Percentiles rank a stretch among this genome's conserved stretches.
Conservation (phyloP, 2,888 invertebrate genomes). For the Diadegma fenestrale region DNA sequence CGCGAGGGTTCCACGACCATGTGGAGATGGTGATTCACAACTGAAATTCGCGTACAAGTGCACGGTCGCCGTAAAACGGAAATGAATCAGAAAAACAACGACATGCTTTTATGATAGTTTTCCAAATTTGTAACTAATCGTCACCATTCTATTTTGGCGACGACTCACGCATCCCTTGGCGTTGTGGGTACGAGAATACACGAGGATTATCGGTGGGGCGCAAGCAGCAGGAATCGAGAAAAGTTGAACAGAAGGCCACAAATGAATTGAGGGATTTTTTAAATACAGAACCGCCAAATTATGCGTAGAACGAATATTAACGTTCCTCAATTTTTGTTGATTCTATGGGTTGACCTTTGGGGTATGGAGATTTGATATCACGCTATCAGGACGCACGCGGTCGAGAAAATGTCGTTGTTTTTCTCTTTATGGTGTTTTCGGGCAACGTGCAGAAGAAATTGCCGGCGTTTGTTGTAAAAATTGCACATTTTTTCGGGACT, state of each 20-base stretch:
- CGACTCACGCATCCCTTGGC: not conserved
- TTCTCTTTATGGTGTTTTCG: not conserved
- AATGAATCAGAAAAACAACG: not conserved
- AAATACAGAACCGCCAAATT: not conserved
- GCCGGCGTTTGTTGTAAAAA: not conserved
- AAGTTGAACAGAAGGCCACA: not conserved
- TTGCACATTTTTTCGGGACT: not conserved
- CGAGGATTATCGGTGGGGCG: not conserved
- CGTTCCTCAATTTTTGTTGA: not conserved
- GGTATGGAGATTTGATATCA: not conserved
- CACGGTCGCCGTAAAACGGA: conserved; percentile 16
- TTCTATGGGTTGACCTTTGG: not conserved
- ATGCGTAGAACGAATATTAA: not conserved
- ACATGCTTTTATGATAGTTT: not conserved
- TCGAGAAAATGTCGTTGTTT: too few species aligned
- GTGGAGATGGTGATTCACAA: conserved; percentile 53
- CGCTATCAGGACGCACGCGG: too few species aligned
- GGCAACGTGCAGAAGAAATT: not conserved
- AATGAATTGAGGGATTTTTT: not conserved
- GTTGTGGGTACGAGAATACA: not conserved
- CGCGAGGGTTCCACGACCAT: not conserved
- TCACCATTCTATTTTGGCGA: not conserved
- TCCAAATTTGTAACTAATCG: not conserved
- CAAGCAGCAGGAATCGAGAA: not conserved
- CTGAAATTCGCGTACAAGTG: conserved; percentile 43